A percentile compares a stretch with the other conserved stretches of the same genome.
Conservation (phyloP, 2,797 vertebrate species). For the Myripristis murdjan region DNA sequence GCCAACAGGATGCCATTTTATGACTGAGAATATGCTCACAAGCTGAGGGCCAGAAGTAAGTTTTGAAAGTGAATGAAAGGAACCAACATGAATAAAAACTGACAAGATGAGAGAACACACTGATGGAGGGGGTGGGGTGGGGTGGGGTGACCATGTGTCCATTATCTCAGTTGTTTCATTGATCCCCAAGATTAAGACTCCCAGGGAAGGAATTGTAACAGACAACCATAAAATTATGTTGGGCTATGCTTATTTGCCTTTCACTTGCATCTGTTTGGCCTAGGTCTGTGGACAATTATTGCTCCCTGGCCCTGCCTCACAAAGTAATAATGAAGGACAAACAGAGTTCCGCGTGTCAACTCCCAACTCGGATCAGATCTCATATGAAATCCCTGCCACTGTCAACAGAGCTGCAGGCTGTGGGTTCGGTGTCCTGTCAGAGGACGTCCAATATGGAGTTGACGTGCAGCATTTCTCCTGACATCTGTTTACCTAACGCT, state of each 20-base stretch:
- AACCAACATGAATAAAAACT: slow-evolving; percentile 8
- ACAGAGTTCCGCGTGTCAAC: slow-evolving; percentile 94
- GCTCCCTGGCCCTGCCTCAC: slow-evolving; percentile 89
- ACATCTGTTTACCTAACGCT: slow-evolving; percentile 52
- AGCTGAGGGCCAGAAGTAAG: neutral
- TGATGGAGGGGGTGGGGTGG: slow-evolving; percentile 65
- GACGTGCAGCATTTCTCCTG: slow-evolving; percentile 41
- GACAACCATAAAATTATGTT: slow-evolving; percentile 94
- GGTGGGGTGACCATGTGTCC: slow-evolving; percentile 82
- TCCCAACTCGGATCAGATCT: slow-evolving; percentile 92
- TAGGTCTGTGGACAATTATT: slow-evolving; percentile 92
- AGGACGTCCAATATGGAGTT: slow-evolving; percentile 52
- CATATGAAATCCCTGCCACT: slow-evolving; percentile 93
- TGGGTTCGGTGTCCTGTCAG: slow-evolving; percentile 56
- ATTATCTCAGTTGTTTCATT: slow-evolving; percentile 88
- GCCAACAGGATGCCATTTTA: neutral
- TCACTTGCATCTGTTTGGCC: slow-evolving; percentile 93
- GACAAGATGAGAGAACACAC: slow-evolving; percentile 18
- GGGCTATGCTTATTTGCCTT: slow-evolving; percentile 92
- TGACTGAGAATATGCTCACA: neutral
- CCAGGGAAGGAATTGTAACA: slow-evolving; percentile 91
- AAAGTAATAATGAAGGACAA: slow-evolving; percentile 96
- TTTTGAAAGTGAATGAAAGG: slow-evolving; percentile 34
- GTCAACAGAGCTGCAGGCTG: slow-evolving; percentile 89
- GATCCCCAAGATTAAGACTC: slow-evolving; percentile 93